Evolutionary conservation across 2,888 invertebrate genomes (phyloP).

Genomic region (Alloplasta piceator): DNA sequence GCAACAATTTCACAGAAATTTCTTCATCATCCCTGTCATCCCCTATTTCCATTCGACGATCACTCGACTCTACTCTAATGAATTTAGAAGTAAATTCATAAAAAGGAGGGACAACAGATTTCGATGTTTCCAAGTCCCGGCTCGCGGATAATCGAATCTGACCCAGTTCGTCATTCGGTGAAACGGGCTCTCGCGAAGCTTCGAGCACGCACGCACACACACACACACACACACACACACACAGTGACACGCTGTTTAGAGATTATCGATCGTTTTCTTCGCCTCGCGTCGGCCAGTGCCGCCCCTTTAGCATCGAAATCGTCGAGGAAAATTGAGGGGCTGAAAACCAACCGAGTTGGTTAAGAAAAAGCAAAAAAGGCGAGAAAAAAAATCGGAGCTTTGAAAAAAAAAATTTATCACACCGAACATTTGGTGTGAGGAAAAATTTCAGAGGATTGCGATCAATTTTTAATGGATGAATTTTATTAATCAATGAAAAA

Average conservation of each 20-base stretch:
- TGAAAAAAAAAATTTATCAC: not conserved
- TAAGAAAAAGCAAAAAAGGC: not conserved
- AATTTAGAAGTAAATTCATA: too few relatives aligned
- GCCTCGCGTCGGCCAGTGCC: constrained; percentile 15
- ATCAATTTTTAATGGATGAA: not conserved
- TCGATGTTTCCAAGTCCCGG: not conserved
- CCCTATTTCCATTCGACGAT: too few relatives aligned
- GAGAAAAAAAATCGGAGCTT: not conserved
- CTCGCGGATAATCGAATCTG: constrained; percentile 66
- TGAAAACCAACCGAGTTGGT: not conserved
- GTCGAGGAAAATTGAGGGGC: not conserved
- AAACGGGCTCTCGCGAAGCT: constrained; percentile 61
- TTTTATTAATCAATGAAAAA: not conserved
- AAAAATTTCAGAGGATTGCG: not conserved
- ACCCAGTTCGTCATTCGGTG: constrained; percentile 70
- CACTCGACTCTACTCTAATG: too few relatives aligned
- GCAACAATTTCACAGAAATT: too few relatives aligned
- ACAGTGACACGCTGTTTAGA: constrained; percentile 63
- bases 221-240: constrained; percentile 49
- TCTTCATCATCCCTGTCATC: too few relatives aligned
- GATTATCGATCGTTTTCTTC: constrained; percentile 62
- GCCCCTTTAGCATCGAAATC: not conserved
- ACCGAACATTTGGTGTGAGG: not conserved
- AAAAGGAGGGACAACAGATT: not conserved
- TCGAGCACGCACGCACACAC: constrained; percentile 49